Evolutionary conservation across 2,797 vertebrate species (phyloP), one percentile per base, ranked within the genome.

Genomic region (Denticeps clupeoides): DNA sequence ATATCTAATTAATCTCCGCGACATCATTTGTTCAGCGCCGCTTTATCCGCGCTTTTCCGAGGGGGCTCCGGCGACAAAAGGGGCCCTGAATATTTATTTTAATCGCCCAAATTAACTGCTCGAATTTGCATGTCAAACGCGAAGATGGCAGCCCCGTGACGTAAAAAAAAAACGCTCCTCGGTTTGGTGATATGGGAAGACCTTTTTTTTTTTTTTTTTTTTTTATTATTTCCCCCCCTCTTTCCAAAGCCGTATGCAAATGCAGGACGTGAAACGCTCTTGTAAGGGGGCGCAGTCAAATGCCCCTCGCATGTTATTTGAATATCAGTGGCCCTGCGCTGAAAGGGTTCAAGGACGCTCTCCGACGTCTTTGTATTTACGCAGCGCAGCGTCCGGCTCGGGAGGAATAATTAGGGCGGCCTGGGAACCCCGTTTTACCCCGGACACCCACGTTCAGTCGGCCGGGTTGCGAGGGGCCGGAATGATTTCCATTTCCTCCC

Each of bases 1-100:
- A 97, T 94, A 95, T 95, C 93, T 93, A 97, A 97, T 97, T 99
- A 95, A 94, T 99, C 89, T 93, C 88, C 84, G 87, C 89, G 91
- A 92, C 90, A 92, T 93, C 89, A 93, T 95, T 96, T 95, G 90
- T 97, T 92, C 90, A 86, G 71, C 80, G 85, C 86, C 88, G 91
- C 86, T 93, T 94, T 93, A 91, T 92, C 87, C 81, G 80, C 79
- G 83, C 83, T 82, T 84, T 88, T 93, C 91, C 86, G 59, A 76
- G 65, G 90, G 87, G 88, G 87, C 83, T 87, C 82, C 16, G 55
- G 82, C 83, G 88, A 96, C 90, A 97, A 95, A 88, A 87, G 87
- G 84, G 87, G 84, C 79, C 82, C 84, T 89, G 91, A 93, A 95
- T 91, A 92, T 96, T 91, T 84, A 88, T 96, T 96, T 90, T 95